Evolutionary conservation across 2,113 vertebrate genomes (phyloP), one percentile per base, ranked within the genome.

Genomic region (Tetrax tetrax): DNA sequence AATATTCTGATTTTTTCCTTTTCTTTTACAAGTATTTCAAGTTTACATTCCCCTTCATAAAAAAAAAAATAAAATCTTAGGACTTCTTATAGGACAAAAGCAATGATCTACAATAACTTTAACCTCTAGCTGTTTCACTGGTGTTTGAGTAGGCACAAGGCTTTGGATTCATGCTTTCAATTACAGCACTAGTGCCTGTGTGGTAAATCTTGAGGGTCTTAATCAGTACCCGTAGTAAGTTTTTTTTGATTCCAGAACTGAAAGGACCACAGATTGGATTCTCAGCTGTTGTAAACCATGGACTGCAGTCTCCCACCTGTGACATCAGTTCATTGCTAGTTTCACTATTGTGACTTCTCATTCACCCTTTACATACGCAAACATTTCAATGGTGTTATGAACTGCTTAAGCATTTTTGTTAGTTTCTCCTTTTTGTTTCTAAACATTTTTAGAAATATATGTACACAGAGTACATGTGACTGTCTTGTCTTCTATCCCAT

Each of bases 391-490:
- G 17, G 14, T 50, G 14, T 56, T 80, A 87, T 82, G 33, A 87
- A 68, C 74, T 54, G 59, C 54, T 71, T 83, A 61, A 92, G 84
- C 27, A n/a, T 45, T 94, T 95, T 60, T 89, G 27, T 60, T 89
- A 33, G 63, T 92, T 87, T 93, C 70, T 94, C 74, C 24, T 91
- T 92, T 95, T 87, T 61, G 71, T 92, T 94, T 96, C 88, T 80
- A 65, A 95, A 82, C 9, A 45, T 69, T 83, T 96, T 74, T 92
- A 95, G 89, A 97, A 96, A 96, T 48, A 95, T 38, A 56, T 93
- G 89, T 66, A 38, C 7, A 15, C 28, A 24, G 4, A 14, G 4
- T 41, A 22, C 12, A 22, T 12, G 6, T 59, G 68, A 48, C 31
- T 95, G 37, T 71, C 77, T 92, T 87, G 23, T 77, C 37, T 65